These are phyloP conservation scores for Lutjanus argentimaculatus DNA, from an alignment of 2,797 vertebrate genomes.

Conservation along the genomic window DNA sequence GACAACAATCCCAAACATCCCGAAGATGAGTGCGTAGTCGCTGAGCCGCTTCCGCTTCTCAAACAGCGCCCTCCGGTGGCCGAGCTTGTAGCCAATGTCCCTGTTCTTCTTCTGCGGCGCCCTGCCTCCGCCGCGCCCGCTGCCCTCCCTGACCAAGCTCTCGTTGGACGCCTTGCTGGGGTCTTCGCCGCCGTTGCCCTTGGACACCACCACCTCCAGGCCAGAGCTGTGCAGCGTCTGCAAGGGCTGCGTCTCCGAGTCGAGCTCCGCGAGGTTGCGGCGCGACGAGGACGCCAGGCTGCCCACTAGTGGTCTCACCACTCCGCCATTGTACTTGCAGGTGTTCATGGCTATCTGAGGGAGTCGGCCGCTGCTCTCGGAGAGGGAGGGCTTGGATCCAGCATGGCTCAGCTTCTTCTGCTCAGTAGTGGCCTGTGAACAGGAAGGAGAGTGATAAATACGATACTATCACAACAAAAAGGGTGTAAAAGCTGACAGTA, in stretches of 20 bases:
- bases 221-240: constrained; percentile 89
- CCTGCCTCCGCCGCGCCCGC: constrained; percentile 58
- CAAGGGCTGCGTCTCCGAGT: constrained; percentile 89
- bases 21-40: constrained; percentile 96
- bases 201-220: constrained; percentile 92
- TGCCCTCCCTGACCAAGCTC: constrained; percentile 81
- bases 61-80: constrained; percentile 93
- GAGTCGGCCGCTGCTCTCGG: constrained; percentile 87
- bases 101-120: constrained; percentile 86
- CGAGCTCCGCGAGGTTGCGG: constrained; percentile 86
- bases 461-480: constrained; percentile 57
- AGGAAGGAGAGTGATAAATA: constrained; percentile 46
- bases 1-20: constrained; percentile 97
- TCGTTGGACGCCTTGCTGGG: constrained; percentile 84
- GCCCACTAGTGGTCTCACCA: constrained; percentile 90
- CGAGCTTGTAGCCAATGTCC: constrained; percentile 93
- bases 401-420: constrained; percentile 92
- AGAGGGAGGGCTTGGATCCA: constrained; percentile 88
- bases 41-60: constrained; percentile 96
- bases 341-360: constrained; percentile 95
- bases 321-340: constrained; percentile 93
- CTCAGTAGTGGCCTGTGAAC: constrained; percentile 86
- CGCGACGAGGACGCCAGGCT: constrained; percentile 88
- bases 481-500: constrained; percentile 43
- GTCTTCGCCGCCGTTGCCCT: constrained; percentile 86